Evolutionary conservation across 1,140 invertebrate genomes (phyloP), one percentile per base, ranked within the genome.

Genomic region (Aphaenogaster rudis): DNA sequence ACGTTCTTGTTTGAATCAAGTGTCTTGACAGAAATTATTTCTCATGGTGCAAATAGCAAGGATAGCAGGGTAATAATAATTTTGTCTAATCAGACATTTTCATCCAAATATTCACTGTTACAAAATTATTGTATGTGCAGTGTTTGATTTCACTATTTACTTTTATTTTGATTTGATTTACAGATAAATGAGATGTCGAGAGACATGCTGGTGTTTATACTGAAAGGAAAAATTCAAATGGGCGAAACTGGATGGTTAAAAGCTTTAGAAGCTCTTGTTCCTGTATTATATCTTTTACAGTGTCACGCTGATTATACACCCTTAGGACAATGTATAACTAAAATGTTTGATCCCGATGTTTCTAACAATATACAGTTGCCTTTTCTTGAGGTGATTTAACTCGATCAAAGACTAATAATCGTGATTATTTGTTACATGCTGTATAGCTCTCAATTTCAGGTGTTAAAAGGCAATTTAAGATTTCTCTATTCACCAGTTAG

Each of bases 1-100:
- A 79, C 91, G 42, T 96, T 97, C 92, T 90, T 97, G 36, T 95
- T 96, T 61, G 94, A 96, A 86, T 91, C 96, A 2, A 94, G 93
- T 74, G 94, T 97, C 54, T 90, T 97, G 28, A 96, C 94, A n/a
- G 96, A 97, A 94, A 96, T 97, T 76, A 96, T 96, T 87, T 96
- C 96, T 91, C 96, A 97, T 89, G 97, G 97, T 66, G 88, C 96
- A 8, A 96, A 93, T 11, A 96, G 95, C 54, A 94, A 95, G 17
- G 92, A 95, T 84, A 76, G 90, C 61, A 90, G 93, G 90, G 95
- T 95, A 91, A 91, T 28, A 28, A 36, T 0, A 42, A n/a, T 45
- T 63, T 64, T 72, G 61, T 79, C 36, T 39, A 61, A 57, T 45
- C 13, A 15, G 3, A 21, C 15, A 52, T 50, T 81, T 28, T 59